phyloP scores from a whole-genome alignment of 2,888 invertebrate genomes.

The Dascillus cervinus region DNA sequence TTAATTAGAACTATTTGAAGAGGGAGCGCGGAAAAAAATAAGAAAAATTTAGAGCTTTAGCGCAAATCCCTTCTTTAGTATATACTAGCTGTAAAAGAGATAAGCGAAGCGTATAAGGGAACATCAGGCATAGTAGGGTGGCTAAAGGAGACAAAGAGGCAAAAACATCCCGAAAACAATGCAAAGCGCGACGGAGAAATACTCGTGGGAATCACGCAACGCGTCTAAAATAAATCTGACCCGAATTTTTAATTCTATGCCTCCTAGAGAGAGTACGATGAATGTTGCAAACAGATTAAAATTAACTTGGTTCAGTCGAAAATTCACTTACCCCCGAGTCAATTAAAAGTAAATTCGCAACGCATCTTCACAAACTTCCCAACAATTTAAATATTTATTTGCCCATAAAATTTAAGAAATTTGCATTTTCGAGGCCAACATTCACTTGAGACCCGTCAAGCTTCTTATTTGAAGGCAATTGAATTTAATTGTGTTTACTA shows the following conservation, averaged over 20 bases:
- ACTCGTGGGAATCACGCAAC: conserved; percentile 31
- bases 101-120: conserved; percentile 14
- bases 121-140: conserved; percentile 11
- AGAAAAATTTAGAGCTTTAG: too few species aligned
- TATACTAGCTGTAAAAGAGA: conserved; percentile 17
- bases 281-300: conserved; percentile 12
- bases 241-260: conserved; percentile 30
- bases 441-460: conserved; percentile 15
- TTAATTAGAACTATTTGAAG: too few species aligned
- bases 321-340: conserved; percentile 13
- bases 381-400: conserved; percentile 23
- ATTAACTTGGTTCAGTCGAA: conserved; percentile 14
- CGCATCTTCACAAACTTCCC: conserved; percentile 15
- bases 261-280: conserved; percentile 18
- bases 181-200: conserved; percentile 22
- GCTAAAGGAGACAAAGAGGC: conserved; percentile 20
- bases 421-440: conserved; percentile 22
- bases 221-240: conserved; percentile 30
- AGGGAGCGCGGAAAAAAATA: too few species aligned
- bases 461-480: conserved; percentile 16
- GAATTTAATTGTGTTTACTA: conserved; percentile 18
- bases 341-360: conserved; percentile 21
- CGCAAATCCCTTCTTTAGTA: too few species aligned
- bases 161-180: conserved; percentile 22
- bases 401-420: conserved; percentile 22